These are phyloP conservation scores for Euplexia lucipara DNA, from an alignment of 2,888 invertebrate species.

Conservation along the genomic window DNA sequence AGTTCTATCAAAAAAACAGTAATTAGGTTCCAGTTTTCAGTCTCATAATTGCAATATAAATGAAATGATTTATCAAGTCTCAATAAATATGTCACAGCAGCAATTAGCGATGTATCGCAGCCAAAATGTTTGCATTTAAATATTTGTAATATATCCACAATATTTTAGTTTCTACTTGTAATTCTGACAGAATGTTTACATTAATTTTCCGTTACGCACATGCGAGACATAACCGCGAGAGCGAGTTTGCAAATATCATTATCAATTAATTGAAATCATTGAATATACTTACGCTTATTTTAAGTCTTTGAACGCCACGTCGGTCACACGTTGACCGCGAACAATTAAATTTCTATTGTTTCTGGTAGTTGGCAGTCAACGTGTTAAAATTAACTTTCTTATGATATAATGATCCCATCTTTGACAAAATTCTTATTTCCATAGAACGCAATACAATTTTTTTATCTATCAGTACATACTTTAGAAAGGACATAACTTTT, in stretches of 20 bases:
- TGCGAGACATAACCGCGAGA: neutral
- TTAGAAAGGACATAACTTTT: no score
- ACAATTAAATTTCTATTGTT: no score
- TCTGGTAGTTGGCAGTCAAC: no score
- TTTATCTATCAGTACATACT: no score
- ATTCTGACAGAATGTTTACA: conserved; percentile 33
- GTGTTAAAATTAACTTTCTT: no score
- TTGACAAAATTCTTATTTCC: no score
- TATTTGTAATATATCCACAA: conserved; percentile 10
- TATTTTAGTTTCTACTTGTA: conserved; percentile 1
- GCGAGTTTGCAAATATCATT: neutral
- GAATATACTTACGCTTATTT: no score
- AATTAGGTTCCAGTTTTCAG: neutral
- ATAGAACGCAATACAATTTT: no score
- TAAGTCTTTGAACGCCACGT: no score
- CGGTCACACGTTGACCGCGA: no score
- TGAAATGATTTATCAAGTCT: neutral
- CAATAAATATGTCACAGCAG: conserved; percentile 9
- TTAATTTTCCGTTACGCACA: neutral
- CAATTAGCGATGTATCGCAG: conserved; percentile 26
- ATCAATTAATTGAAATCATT: neutral
- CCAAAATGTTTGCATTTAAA: conserved; percentile 11
- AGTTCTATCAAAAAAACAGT: no score
- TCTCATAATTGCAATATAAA: neutral
- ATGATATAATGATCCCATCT: no score